Evolutionary conservation across 2,797 vertebrate genomes (phyloP), one percentile per base, ranked within the genome.

Genomic region (Eptatretus atami): DNA sequence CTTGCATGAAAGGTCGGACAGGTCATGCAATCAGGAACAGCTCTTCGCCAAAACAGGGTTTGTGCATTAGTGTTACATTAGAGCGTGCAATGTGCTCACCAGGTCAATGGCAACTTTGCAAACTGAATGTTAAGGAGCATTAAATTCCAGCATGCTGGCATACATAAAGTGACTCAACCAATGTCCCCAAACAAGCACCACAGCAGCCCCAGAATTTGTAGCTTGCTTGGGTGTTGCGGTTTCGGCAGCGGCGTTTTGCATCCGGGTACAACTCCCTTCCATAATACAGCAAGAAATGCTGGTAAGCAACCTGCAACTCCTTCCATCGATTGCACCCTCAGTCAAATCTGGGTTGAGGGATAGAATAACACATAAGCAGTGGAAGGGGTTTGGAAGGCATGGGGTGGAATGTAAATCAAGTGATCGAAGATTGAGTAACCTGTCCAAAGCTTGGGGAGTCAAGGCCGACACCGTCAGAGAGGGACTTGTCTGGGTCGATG

Each of bases 211-310:
- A 64, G 81, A 82, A 66, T 82, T 79, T 52, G 84, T 83, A 69
- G 84, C 92, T n/a, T 1, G 84, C 76, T 69, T 82, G 87, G 75
- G 88, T 95, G 67, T 84, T 84, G 69, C 63, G 81, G 65, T 78
- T 69, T 69, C 88, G 96, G n/a, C n/a, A 66, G 81, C 77, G 6
- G 87, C 76, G 2, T 99, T 99, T 71, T 99, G 90, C 92, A 99
- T 99, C 73, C 84, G 93, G 92, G 92, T 67, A 99, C 90, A 72
- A n/a, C n/a, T 99, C 90, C 66, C 90, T 79, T 53, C 92, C 92
- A 11, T 99, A 99, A 73, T 99, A 99, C 6, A 99, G 81, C 69
- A 95, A 72, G 67, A 99, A 99, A 72, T 96, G 90, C 72, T 93
- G 87, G 73, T 99, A n/a, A 99, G 53, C 96, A 87, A 0, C 92